Percentiles rank a stretch among this genome's conserved stretches.
phyloP scores from a whole-genome alignment of 1,140 invertebrate genomes.

The Cephus cinctus region DNA sequence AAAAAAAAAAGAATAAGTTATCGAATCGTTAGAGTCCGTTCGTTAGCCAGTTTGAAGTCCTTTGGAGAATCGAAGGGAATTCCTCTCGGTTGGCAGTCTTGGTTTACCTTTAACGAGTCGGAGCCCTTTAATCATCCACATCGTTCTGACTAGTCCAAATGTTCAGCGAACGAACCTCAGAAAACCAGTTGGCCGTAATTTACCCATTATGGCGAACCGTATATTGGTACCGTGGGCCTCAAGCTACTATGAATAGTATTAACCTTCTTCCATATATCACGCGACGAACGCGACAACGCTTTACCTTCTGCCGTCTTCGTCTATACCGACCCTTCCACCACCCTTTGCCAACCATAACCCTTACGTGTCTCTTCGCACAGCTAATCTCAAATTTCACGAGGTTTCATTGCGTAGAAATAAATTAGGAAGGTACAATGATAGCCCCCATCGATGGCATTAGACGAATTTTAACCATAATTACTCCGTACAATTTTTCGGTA shows the following conservation, averaged over 20 bases:
- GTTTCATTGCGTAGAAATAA: not conserved
- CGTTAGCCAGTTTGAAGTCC: too few species aligned
- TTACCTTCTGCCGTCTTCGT: too few species aligned
- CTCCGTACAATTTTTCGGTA: too few species aligned
- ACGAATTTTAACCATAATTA: not conserved
- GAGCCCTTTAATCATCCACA: too few species aligned
- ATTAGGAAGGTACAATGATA: not conserved
- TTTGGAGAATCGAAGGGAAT: too few species aligned
- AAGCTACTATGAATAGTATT: not conserved
- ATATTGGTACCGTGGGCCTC: not conserved
- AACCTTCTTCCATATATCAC: conserved; percentile 2
- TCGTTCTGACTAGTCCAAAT: not conserved
- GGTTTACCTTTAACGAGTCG: too few species aligned
- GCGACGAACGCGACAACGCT: too few species aligned
- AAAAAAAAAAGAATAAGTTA: too few species aligned
- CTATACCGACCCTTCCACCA: too few species aligned
- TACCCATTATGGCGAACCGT: conserved; percentile 1
- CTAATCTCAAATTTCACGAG: not conserved
- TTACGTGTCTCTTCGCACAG: not conserved
- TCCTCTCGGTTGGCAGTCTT: too few species aligned
- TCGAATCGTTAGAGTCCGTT: too few species aligned
- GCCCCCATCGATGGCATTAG: not conserved
- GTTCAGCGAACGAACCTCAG: not conserved
- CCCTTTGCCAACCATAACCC: too few species aligned
- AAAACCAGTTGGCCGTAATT: conserved; percentile 4